Evolutionary conservation across 2,113 vertebrate genomes (phyloP).

Genomic region (Dasyornis broadbenti): DNA sequence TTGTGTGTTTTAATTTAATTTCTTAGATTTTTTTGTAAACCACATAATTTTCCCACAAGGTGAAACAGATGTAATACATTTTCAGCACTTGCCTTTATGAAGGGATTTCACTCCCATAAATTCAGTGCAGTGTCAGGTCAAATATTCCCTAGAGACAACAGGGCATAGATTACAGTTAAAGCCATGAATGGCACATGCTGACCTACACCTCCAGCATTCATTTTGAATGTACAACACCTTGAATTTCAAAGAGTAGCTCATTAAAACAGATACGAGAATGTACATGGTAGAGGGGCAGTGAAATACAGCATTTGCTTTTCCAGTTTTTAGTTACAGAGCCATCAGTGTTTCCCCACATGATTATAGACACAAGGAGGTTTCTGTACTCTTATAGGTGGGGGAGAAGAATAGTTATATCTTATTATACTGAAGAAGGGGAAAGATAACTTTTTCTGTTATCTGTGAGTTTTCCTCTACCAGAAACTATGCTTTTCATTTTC

Average conservation of each 20-base stretch:
- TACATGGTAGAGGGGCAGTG: background rate
- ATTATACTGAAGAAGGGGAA: background rate
- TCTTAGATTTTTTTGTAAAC: constrained; percentile 36
- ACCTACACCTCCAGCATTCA: background rate
- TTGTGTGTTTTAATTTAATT: background rate
- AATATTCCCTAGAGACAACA: constrained; percentile 36
- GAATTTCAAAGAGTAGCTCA: constrained; percentile 47
- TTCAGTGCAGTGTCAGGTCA: constrained; percentile 18
- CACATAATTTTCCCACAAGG: constrained; percentile 46
- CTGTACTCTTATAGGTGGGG: background rate
- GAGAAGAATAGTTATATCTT: background rate
- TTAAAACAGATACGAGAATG: background rate
- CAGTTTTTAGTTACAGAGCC: constrained; percentile 7
- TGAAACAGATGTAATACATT: constrained; percentile 24
- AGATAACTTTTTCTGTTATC: background rate
- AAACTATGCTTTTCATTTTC: background rate
- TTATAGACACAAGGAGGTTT: background rate
- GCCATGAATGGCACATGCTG: background rate
- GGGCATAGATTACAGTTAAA: constrained; percentile 5
- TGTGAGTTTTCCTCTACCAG: background rate
- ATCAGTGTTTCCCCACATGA: background rate
- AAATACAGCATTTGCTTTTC: constrained; percentile 36
- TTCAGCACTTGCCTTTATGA: background rate
- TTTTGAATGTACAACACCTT: constrained; percentile 19
- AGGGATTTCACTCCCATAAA: background rate